Evolutionary conservation across 1,140 invertebrate genomes (phyloP), one percentile per base, ranked within the genome.

Genomic region (Penaeus chinensis): DNA sequence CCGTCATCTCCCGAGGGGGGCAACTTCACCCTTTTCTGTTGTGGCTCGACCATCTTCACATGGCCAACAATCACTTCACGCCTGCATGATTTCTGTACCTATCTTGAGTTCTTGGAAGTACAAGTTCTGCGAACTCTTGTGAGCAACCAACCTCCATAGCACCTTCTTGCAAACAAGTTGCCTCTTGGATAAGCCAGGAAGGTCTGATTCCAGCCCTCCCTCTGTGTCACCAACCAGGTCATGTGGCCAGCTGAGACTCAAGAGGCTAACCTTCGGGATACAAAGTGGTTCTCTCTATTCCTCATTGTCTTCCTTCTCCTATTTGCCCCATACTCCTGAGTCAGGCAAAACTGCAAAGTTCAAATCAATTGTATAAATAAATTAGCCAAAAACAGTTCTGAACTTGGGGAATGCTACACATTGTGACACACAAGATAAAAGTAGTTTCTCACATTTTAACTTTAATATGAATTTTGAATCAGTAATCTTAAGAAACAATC

Each of bases 1-100:
- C 86, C 42, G 86, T 82, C 86, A 77, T 87, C 81, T 47, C 81
- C 74, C 54, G 80, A 82, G 82, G 89, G 76, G 82, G 87, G 89
- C 74, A 90, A 85, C 76, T 90, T 90, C 47, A 85, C 89, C 87
- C 89, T 81, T 83, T 90, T 90, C 76, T 90, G 89, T 63, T 89
- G 89, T 82, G 89, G 89, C 71, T 90, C 89, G 71, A 89, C 89
- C 89, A 90, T 90, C 71, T 88, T 90, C 79, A 85, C 83, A 89
- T 89, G 78, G 81, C 62, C 82, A 78, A 83, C 71, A 71, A 74
- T 76, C 66, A 74, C 61, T 65, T 76, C 61, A 82, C 54, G 62
- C 80, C 65, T 54, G 66, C 80, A 63, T 82, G 80, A 69, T 82
- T 82, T 65, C 81, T 65, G 42, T 82, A 66, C 37, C 81, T 69